Percentiles rank a stretch among this genome's conserved stretches.
phyloP scores from a whole-genome alignment of 2,888 invertebrate genomes.

The Muschampia plurimacula region DNA sequence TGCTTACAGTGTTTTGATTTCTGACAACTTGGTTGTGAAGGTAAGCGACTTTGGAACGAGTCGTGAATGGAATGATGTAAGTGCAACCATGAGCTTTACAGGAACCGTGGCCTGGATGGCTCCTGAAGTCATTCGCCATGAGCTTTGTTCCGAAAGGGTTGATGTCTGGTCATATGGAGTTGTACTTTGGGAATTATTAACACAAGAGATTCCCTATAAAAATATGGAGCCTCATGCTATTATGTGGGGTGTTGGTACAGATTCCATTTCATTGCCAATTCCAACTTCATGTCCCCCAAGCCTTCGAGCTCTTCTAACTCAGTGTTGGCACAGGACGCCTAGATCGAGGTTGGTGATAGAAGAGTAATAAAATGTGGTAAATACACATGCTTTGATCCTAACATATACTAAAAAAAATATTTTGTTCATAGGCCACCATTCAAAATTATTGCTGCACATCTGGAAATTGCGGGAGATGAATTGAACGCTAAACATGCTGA shows the following conservation, averaged over 20 bases:
- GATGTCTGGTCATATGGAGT: conserved; percentile 99
- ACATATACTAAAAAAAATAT: background rate
- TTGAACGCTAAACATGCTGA: conserved; percentile 87
- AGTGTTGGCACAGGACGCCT: conserved; percentile 97
- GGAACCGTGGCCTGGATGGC: conserved; percentile 99
- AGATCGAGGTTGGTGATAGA: conserved; percentile 46
- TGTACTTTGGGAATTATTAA: conserved; percentile 98
- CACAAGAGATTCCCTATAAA: conserved; percentile 88
- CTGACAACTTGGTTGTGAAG: conserved; percentile 93
- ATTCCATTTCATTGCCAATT: conserved; percentile 95
- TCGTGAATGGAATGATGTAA: conserved; percentile 97
- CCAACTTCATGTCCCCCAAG: conserved; percentile 96
- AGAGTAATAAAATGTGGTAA: conserved; percentile 84
- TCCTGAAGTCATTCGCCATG: conserved; percentile 98
- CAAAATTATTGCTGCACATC: conserved; percentile 95
- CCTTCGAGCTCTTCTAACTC: conserved; percentile 94
- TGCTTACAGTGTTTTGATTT: conserved; percentile 91
- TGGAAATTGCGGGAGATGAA: conserved; percentile 96
- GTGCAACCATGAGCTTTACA: conserved; percentile 98
- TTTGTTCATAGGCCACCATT: conserved; percentile 67
- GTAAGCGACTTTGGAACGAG: conserved; percentile 99
- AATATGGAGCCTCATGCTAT: conserved; percentile 96
- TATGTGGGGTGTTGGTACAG: conserved; percentile 99
- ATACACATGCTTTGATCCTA: background rate
- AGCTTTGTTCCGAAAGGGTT: conserved; percentile 98